Evolutionary conservation across 2,888 invertebrate genomes (phyloP).

Genomic region (Thera britannica): DNA sequence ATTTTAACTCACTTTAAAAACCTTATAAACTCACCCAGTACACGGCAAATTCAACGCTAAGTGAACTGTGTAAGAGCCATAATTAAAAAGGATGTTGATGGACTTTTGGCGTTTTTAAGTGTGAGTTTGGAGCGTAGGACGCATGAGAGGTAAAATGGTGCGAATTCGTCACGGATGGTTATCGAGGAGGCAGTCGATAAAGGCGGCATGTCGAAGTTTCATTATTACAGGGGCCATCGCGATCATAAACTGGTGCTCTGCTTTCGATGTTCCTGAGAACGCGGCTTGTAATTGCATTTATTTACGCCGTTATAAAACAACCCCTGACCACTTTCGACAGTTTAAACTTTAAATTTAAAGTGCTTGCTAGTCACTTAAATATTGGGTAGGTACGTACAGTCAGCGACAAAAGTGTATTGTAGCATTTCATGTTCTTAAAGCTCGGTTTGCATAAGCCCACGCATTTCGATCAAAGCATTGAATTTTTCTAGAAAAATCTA

Average conservation of each 20-base stretch:
- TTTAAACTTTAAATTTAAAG: not conserved
- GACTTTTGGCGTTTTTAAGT: slow-evolving; percentile 15
- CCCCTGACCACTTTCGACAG: slow-evolving; percentile 11
- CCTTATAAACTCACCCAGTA: not conserved
- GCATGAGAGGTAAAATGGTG: slow-evolving; percentile 62
- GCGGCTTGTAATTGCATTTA: slow-evolving; percentile 22
- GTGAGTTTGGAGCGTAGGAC: slow-evolving; percentile 38
- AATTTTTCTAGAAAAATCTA: too few species aligned
- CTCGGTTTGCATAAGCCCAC: too few species aligned
- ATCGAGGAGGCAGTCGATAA: slow-evolving; percentile 80
- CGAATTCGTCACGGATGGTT: slow-evolving; percentile 84
- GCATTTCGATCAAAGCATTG: too few species aligned
- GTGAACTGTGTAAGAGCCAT: not conserved
- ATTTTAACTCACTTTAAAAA: slow-evolving; percentile 31
- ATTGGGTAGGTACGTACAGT: too few species aligned
- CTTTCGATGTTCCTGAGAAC: slow-evolving; percentile 57
- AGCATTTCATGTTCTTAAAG: too few species aligned
- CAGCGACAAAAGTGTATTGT: too few species aligned
- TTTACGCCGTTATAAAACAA: slow-evolving; percentile 14
- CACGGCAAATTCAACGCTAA: slow-evolving; percentile 2
- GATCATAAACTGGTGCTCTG: slow-evolving; percentile 68
- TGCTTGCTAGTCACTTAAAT: not conserved
- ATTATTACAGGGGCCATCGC: slow-evolving; percentile 67
- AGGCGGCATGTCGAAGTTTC: slow-evolving; percentile 78
- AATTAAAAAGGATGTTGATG: not conserved